Evolutionary conservation across 1,140 invertebrate genomes (phyloP), one percentile per base, ranked within the genome.

Genomic region (Schlechtendalia chinensis): DNA sequence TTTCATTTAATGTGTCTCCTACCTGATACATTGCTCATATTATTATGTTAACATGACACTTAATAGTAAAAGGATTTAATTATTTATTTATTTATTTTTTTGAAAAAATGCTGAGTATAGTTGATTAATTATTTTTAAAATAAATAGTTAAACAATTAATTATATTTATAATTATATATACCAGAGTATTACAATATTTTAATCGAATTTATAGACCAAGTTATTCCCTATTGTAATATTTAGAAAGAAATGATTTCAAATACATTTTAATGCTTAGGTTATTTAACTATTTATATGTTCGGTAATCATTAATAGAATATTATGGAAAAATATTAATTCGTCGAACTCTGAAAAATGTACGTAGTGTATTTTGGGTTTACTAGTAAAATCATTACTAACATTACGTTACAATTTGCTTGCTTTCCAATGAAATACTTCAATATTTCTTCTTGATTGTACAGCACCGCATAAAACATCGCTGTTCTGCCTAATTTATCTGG

Each of bases 361-460:
- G 32, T 39, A 8, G 32, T n/a, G 32, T 39, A 39, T 39, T 39
- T 39, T 39, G 32, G 3, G 32, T 39, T 39, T 39, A 8, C 32
- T 8, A 8, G 32, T 39, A 39, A 4, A 4, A 39, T 39, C 8
- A 39, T 39, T 27, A 79, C 75, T 50, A 61, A 79, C 75, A 79
- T 50, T 32, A 79, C 58, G 45, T 79, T 59, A 63, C n/a, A 79
- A 63, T 79, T 79, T 10, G 75, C 29, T 63, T 17, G 32, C 24
- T 79, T 79, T 63, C 63, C 58, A 27, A 79, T 63, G 27, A 63
- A 79, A 61, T 27, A 79, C n/a, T 79, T 58, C 39, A 79, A 79
- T 47, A 79, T 63, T 45, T 79, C 75, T 29, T 79, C 75, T 63
- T 79, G 75, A n/a, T 79, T 79, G 39, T 79, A 79, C 16, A 79